Evolutionary conservation across 2,113 vertebrate species (phyloP), one percentile per base, ranked within the genome.

Genomic region (Scortum barcoo): DNA sequence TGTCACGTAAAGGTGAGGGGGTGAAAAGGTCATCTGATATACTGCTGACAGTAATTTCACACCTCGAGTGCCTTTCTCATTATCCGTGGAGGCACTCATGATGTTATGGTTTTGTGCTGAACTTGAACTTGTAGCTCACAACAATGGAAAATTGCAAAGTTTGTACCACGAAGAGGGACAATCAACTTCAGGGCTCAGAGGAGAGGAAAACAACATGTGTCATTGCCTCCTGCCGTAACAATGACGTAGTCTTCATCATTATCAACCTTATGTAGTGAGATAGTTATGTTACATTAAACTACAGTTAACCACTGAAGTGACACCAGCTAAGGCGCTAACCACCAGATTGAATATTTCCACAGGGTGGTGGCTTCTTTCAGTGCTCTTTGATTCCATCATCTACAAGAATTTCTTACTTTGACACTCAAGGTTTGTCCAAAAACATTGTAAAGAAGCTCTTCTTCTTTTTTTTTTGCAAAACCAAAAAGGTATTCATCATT

Each of bases 11-110:
- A 66, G 76, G 75, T 65, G 48, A 80, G 22, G 46, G 60, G 81
- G 80, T 83, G 54, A 74, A 72, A 58, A 65, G 84, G 68, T 77
- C 68, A 53, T 44, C 69, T 76, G 71, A 82, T 84, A 53, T 42
- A 70, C 30, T 11, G 2, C 71, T 68, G 51, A 58, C 51, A 69
- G 20, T 16, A 17, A 33, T 70, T 66, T 72, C 40, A 62, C 61
- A 36, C 66, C 1, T n/a, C 38, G 8, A 60, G 26, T 13, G 58
- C 2, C 1, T 61, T 42, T 44, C 22, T 44, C 22, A 12, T 66
- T 38, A 26, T 56, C 72, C 10, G 1, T 4, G 26, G 51, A 62
- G 57, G 11, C 33, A 10, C 2, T 30, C 50, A 53, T 42, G 17
- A 5, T 30, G 17, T 51, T 57, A 19, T 70, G 42, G 70, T 63